Percentiles rank a stretch among this genome's conserved stretches.
phyloP scores from a whole-genome alignment of 2,113 vertebrate species.

The Tenrec ecaudatus region DNA sequence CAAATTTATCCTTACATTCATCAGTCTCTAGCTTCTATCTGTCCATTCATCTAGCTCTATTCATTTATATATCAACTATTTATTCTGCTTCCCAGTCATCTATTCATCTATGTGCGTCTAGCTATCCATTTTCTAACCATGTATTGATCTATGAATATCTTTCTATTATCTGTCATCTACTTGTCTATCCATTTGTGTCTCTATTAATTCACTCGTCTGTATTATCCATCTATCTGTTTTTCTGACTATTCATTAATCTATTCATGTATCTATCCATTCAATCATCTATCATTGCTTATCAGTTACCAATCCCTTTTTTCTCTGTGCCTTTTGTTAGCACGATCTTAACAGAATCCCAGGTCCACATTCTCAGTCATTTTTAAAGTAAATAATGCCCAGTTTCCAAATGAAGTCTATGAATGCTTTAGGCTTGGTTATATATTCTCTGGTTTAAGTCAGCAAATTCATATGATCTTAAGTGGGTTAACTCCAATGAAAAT shows the following conservation, averaged over 20 bases:
- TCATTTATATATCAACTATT: constrained; percentile 80
- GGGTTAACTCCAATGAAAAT: constrained; percentile 50
- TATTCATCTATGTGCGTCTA: constrained; percentile 72
- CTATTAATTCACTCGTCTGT: constrained; percentile 76
- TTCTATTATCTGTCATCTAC: constrained; percentile 71
- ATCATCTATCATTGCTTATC: constrained; percentile 73
- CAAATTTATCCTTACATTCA: constrained; percentile 62
- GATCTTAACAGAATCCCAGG: constrained; percentile 75
- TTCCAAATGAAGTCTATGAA: constrained; percentile 75
- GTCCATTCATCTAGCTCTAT: constrained; percentile 61
- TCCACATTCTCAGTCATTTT: constrained; percentile 75
- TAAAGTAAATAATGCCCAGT: constrained; percentile 66
- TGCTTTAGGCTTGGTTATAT: constrained; percentile 19
- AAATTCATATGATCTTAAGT: constrained; percentile 41
- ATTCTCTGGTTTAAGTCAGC: constrained; percentile 15
- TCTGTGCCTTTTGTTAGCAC: constrained; percentile 75
- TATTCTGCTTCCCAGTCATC: constrained; percentile 74
- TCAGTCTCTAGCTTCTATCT: constrained; percentile 65
- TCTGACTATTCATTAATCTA: constrained; percentile 73
- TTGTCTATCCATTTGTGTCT: constrained; percentile 76
- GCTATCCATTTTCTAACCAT: constrained; percentile 78
- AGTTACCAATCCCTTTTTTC: constrained; percentile 66
- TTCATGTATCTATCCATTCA: constrained; percentile 66
- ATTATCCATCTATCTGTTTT: constrained; percentile 74
- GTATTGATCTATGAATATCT: constrained; percentile 80